Percentiles rank a stretch among this genome's conserved stretches.
Conservation (phyloP, 92 coral and sea anemone genomes). For the Epizoanthus illoricatus region DNA sequence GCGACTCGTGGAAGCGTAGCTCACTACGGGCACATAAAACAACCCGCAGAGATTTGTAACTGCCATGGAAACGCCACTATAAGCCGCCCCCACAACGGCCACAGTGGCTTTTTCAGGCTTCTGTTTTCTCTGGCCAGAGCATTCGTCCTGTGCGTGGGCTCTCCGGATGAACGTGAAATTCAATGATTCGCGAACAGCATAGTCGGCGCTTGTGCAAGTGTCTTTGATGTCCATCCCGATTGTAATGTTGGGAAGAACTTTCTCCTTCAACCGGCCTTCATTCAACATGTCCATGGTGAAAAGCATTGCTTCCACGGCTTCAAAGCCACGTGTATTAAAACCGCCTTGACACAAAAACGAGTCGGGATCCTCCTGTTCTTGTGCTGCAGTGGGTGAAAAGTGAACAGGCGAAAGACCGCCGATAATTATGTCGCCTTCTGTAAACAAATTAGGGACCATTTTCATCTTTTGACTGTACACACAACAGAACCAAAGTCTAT, state of each 20-base stretch:
- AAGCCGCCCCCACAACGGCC: constrained; percentile 86
- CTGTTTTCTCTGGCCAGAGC: constrained; percentile 40
- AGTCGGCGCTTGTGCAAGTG: constrained; percentile 77
- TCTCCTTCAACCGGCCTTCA: constrained; percentile 68
- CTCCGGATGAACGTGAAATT: constrained; percentile 80
- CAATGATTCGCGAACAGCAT: constrained; percentile 87
- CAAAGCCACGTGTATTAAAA: constrained; percentile 81
- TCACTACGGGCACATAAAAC: constrained; percentile 78
- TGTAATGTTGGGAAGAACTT: constrained; percentile 80
- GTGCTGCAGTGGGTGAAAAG: constrained; percentile 76
- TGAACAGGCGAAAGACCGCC: constrained; percentile 93
- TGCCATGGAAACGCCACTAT: constrained; percentile 88
- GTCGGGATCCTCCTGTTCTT: constrained; percentile 63
- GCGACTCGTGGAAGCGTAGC: constrained; percentile 87
- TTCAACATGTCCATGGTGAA: constrained; percentile 83
- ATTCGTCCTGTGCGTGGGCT: constrained; percentile 60
- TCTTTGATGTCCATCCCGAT: constrained; percentile 89
- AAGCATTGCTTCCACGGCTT: constrained; percentile 91
- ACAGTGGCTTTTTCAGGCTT: constrained; percentile 52
- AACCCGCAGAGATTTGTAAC: constrained; percentile 82
- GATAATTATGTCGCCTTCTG: constrained; percentile 77
- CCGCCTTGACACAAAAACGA: constrained; percentile 64
- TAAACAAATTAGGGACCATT: constrained; percentile 44
- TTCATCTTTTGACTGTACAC: constrained; percentile 11
- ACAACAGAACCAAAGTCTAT: neutral